Evolutionary conservation across 2,888 invertebrate genomes (phyloP).

Genomic region (Osedax fenrisi): DNA sequence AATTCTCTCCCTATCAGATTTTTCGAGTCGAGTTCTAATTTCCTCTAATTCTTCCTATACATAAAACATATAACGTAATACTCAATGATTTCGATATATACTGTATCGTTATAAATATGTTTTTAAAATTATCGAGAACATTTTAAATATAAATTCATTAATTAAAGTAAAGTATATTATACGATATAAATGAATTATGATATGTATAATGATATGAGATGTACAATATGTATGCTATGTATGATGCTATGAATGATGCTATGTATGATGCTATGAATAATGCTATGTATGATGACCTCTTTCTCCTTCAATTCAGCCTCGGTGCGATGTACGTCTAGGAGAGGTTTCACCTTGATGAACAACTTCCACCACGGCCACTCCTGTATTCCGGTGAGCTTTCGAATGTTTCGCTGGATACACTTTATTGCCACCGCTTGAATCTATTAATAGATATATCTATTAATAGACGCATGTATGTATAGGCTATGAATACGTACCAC

Average conservation of each 20-base stretch:
- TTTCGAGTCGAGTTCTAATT: slow-evolving; percentile 69
- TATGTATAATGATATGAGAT: no score
- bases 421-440: slow-evolving; percentile 60
- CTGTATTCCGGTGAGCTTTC: slow-evolving; percentile 75
- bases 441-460: no score
- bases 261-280: no score
- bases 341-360: slow-evolving; percentile 68
- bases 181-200: no score
- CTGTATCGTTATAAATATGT: no score
- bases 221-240: no score
- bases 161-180: no score
- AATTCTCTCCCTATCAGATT: slow-evolving; percentile 71
- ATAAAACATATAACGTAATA: background rate
- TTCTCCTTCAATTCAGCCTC: slow-evolving; percentile 78
- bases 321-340: slow-evolving; percentile 81
- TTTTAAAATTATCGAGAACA: no score
- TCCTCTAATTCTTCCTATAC: slow-evolving; percentile 72
- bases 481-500: background rate
- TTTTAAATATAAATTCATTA: no score
- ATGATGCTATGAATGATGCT: no score
- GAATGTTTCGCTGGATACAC: slow-evolving; percentile 85
- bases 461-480: background rate
- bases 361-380: slow-evolving; percentile 97
- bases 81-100: no score
- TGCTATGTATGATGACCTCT: no score